Evolutionary conservation across 2,888 invertebrate species (phyloP).

Genomic region (Drosophila atroscutellata): DNA sequence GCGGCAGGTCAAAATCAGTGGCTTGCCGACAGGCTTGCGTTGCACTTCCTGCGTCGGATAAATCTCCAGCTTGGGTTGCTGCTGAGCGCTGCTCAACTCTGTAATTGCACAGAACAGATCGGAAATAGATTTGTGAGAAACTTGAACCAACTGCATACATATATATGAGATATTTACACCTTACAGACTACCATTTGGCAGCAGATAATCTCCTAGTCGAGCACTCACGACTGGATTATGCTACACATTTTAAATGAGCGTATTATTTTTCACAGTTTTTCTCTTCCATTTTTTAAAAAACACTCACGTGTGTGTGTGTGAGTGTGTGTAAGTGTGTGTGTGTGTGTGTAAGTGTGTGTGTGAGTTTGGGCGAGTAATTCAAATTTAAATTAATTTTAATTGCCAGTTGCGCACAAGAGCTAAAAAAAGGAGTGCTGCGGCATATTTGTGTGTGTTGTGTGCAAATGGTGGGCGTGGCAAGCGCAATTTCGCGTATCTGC

Average conservation of each 20-base stretch:
- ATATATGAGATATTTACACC: not conserved
- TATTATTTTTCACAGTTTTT: constrained; percentile 26
- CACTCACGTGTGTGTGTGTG: not conserved
- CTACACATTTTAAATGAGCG: constrained; percentile 4
- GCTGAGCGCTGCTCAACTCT: constrained; percentile 78
- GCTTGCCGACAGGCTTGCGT: constrained; percentile 90
- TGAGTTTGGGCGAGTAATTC: constrained; percentile 52
- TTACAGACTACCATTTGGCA: not conserved
- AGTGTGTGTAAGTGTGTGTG: not conserved
- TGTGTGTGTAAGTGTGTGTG: not conserved
- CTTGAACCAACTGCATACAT: not conserved
- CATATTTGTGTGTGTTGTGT: not conserved
- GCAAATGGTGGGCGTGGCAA: constrained; percentile 21
- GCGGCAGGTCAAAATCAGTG: constrained; percentile 91
- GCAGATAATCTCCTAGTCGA: not conserved
- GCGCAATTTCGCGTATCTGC: constrained; percentile 33
- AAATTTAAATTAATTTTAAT: constrained; percentile 79
- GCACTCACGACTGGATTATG: not conserved
- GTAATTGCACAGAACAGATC: constrained; percentile 22
- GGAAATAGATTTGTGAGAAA: not conserved
- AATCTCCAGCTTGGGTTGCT: constrained; percentile 87
- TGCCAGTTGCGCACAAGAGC: constrained; percentile 59
- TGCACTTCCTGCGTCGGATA: constrained; percentile 89
- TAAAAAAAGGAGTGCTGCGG: constrained; percentile 6
- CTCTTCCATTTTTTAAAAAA: constrained; percentile 2